phyloP scores from a whole-genome alignment of 2,113 vertebrate genomes.

The Platichthys flesus region DNA sequence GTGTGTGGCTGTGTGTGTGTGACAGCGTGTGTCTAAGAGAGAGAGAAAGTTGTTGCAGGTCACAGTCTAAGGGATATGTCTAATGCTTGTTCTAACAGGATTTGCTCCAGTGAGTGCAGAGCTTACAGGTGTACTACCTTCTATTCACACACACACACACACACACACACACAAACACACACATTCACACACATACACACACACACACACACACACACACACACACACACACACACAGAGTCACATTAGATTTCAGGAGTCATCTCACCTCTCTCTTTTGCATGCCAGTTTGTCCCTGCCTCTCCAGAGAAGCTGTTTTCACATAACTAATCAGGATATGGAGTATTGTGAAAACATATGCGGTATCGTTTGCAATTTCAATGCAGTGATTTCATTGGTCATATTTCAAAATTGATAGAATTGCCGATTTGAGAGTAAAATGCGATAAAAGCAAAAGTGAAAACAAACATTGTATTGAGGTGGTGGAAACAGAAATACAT shows the following conservation, averaged over 20 bases:
- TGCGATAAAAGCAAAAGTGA: background rate
- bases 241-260: constrained; percentile 58
- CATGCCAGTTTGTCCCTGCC: constrained; percentile 33
- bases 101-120: constrained; percentile 68
- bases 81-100: constrained; percentile 73
- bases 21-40: background rate
- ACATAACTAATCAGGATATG: constrained; percentile 20
- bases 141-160: constrained; percentile 9
- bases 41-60: constrained; percentile 16
- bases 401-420: constrained; percentile 1
- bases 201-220: constrained; percentile 5
- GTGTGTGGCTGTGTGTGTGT: background rate
- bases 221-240: background rate
- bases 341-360: constrained; percentile 9
- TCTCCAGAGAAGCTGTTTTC: constrained; percentile 39
- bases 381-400: background rate
- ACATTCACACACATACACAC: background rate
- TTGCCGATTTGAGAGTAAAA: background rate
- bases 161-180: background rate
- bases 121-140: constrained; percentile 68
- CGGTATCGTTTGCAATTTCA: background rate
- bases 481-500: background rate
- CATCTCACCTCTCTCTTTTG: constrained; percentile 57
- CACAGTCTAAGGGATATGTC: constrained; percentile 64
- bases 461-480: background rate